Conservation (phyloP, 2,888 invertebrate species). For the Eupeodes latifasciatus region DNA sequence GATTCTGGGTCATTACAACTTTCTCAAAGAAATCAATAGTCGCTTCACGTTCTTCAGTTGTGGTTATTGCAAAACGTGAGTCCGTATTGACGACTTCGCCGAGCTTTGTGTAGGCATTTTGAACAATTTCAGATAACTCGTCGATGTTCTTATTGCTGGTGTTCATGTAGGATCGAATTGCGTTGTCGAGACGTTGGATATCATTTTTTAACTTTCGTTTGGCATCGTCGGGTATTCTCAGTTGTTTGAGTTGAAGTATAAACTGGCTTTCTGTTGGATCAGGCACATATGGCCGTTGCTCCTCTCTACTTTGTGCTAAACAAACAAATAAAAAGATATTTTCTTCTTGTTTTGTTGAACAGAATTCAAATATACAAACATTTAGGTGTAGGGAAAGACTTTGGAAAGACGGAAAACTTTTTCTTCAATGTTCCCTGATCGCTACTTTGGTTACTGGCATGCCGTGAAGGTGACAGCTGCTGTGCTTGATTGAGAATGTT, state of each 20-base stretch:
- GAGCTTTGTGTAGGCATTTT: conserved; percentile 90
- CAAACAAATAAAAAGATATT: not conserved
- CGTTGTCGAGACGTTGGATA: conserved; percentile 82
- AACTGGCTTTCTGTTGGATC: conserved; percentile 82
- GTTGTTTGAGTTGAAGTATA: conserved; percentile 81
- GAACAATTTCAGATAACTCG: conserved; percentile 94
- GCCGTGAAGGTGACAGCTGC: conserved; percentile 65
- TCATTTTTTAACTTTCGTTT: conserved; percentile 82
- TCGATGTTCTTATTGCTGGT: conserved; percentile 86
- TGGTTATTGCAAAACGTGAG: conserved; percentile 81
- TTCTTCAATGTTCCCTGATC: conserved; percentile 79
- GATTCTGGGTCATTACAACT: conserved; percentile 95
- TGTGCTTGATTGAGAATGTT: conserved; percentile 75
- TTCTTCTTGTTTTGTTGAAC: not conserved
- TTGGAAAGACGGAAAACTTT: conserved; percentile 82
- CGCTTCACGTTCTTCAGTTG: conserved; percentile 89
- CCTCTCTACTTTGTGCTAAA: conserved; percentile 59
- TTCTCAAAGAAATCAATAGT: conserved; percentile 97
- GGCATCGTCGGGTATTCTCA: conserved; percentile 83
- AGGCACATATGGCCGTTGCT: conserved; percentile 79
- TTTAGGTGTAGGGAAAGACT: conserved; percentile 77
- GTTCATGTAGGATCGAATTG: conserved; percentile 81
- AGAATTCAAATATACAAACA: conserved; percentile 16
- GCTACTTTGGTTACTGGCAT: conserved; percentile 43
- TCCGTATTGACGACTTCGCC: conserved; percentile 82